A percentile compares a stretch with the other conserved stretches of the same genome.
Evolutionary conservation across 2,888 invertebrate genomes (phyloP).

Genomic region (Myopa tessellatipennis): DNA sequence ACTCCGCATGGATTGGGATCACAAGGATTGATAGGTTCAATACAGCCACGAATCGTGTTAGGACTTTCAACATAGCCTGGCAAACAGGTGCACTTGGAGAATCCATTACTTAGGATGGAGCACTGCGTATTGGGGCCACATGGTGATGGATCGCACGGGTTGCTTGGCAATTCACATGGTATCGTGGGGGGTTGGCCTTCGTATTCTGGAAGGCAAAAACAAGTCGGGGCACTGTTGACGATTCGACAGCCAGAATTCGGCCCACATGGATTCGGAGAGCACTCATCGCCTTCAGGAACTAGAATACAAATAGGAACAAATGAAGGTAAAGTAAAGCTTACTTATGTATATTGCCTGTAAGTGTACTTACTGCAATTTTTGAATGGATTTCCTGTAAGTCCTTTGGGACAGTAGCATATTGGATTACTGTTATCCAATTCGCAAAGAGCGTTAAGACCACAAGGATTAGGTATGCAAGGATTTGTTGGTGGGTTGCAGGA

Average conservation of each 20-base stretch:
- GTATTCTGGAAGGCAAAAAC: slow-evolving; percentile 89
- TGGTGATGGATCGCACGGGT: slow-evolving; percentile 86
- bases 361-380: slow-evolving; percentile 85
- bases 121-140: slow-evolving; percentile 92
- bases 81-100: slow-evolving; percentile 88
- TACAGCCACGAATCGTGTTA: slow-evolving; percentile 87
- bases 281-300: slow-evolving; percentile 91
- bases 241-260: slow-evolving; percentile 84
- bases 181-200: slow-evolving; percentile 84
- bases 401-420: slow-evolving; percentile 89
- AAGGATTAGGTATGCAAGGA: slow-evolving; percentile 87
- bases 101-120: slow-evolving; percentile 79
- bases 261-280: slow-evolving; percentile 86
- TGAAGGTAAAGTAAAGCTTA: not conserved
- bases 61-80: slow-evolving; percentile 87
- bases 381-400: slow-evolving; percentile 91
- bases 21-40: slow-evolving; percentile 83
- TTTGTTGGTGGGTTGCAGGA: slow-evolving; percentile 81
- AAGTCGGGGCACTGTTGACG: slow-evolving; percentile 79
- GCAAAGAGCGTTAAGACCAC: slow-evolving; percentile 86
- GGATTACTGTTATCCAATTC: slow-evolving; percentile 87
- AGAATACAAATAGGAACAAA: slow-evolving; percentile 55
- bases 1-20: slow-evolving; percentile 84
- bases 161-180: slow-evolving; percentile 78
- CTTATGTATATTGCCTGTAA: not conserved